Percentiles rank a stretch among this genome's conserved stretches.
These are phyloP conservation scores for Drosophila mulleri DNA, from an alignment of 2,888 invertebrate species.

Conservation along the genomic window DNA sequence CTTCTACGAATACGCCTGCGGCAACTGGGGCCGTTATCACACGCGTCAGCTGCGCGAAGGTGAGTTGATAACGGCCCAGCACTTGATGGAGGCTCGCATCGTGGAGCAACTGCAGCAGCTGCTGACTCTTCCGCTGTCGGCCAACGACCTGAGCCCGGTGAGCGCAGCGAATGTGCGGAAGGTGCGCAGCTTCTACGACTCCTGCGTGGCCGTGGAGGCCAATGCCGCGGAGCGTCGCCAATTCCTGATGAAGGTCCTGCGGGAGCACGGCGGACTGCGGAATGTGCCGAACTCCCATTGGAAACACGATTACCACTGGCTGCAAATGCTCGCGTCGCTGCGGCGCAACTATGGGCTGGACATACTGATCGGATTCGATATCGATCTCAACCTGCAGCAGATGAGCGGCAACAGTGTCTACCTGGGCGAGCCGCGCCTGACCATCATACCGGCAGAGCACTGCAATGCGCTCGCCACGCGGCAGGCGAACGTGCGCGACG, in stretches of 20 bases:
- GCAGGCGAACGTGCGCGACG: conserved; percentile 50
- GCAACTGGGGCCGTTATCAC: conserved; percentile 76
- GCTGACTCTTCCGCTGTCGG: conserved; percentile 52
- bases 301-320: conserved; percentile 75
- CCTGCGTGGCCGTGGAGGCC: conserved; percentile 64
- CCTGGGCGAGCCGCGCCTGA: conserved; percentile 74
- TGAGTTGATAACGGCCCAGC: conserved; percentile 61
- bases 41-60: conserved; percentile 46
- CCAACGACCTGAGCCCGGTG: conserved; percentile 34
- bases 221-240: conserved; percentile 56
- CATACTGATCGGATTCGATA: conserved; percentile 79
- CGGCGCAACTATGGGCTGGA: conserved; percentile 77
- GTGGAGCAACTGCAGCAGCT: conserved; percentile 64
- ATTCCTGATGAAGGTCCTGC: conserved; percentile 69
- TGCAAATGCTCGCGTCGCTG: conserved; percentile 70
- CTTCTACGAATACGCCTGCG: conserved; percentile 83
- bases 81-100: conserved; percentile 60
- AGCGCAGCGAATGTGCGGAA: conserved; percentile 58
- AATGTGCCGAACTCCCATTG: conserved; percentile 70
- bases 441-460: conserved; percentile 73
- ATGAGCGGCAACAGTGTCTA: conserved; percentile 72
- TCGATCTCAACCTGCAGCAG: conserved; percentile 72
- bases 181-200: conserved; percentile 76
- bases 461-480: conserved; percentile 63
- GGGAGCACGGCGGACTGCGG: conserved; percentile 73